These are phyloP conservation scores for Drosophila dives DNA, from an alignment of 2,888 invertebrate genomes.

Conservation along the genomic window DNA sequence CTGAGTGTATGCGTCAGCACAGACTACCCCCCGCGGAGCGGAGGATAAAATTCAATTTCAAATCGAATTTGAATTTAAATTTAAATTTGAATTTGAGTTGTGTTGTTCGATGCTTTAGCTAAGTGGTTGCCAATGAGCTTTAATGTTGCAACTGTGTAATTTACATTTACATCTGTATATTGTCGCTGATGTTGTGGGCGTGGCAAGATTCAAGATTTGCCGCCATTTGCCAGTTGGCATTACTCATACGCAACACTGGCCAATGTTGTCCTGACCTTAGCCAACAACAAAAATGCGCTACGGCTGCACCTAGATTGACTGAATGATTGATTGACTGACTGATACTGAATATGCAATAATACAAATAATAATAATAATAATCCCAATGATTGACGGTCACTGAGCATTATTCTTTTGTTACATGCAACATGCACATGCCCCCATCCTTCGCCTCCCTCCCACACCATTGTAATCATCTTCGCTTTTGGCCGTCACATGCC, in stretches of 20 bases:
- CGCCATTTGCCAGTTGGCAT: slow-evolving; percentile 23
- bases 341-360: slow-evolving; percentile 28
- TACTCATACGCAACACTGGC: slow-evolving; percentile 63
- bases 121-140: slow-evolving; percentile 20
- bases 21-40: neutral
- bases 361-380: slow-evolving; percentile 37
- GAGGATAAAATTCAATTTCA: slow-evolving; percentile 20
- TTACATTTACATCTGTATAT: neutral
- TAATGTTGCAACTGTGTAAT: slow-evolving; percentile 33
- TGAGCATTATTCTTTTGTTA: slow-evolving; percentile 31
- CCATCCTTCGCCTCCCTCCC: neutral
- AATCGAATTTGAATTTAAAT: slow-evolving; percentile 22
- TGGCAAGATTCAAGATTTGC: slow-evolving; percentile 31
- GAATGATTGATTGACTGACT: slow-evolving; percentile 22
- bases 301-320: slow-evolving; percentile 56
- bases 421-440: slow-evolving; percentile 16
- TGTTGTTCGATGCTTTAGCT: slow-evolving; percentile 8
- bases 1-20: slow-evolving; percentile 47
- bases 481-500: slow-evolving; percentile 53
- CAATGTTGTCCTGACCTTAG: slow-evolving; percentile 52
- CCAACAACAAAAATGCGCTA: slow-evolving; percentile 47
- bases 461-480: slow-evolving; percentile 8
- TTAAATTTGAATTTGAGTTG: slow-evolving; percentile 17
- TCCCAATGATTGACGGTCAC: slow-evolving; percentile 49
- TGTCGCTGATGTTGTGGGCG: slow-evolving; percentile 40